These are phyloP conservation scores for Atopsyche davidsoni DNA, from an alignment of 1,140 invertebrate genomes.

Conservation along the genomic window DNA sequence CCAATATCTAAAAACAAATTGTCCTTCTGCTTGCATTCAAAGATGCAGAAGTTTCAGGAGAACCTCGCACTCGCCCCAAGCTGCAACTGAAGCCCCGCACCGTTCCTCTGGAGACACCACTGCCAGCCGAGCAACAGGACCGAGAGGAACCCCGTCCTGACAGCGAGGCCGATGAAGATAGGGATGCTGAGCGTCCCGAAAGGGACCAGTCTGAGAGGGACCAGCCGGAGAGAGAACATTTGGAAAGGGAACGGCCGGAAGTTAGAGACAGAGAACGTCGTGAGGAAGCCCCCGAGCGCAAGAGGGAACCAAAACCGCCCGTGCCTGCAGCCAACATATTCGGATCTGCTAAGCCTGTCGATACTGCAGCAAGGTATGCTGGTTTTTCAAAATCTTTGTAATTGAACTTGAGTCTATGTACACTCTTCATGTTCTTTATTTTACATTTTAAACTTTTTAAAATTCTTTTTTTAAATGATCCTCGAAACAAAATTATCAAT, in stretches of 20 bases:
- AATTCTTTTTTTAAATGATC: constrained; percentile 1
- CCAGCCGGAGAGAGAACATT: constrained; percentile 23
- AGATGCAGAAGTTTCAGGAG: constrained; percentile 33
- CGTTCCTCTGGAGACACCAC: constrained; percentile 51
- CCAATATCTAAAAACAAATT: too few species aligned
- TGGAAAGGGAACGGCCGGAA: constrained; percentile 4
- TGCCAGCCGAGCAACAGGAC: constrained; percentile 34
- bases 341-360: constrained; percentile 88
- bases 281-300: constrained; percentile 8
- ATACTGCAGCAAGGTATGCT: constrained; percentile 68
- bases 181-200: constrained; percentile 12
- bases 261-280: constrained; percentile 10
- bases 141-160: background rate
- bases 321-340: constrained; percentile 69
- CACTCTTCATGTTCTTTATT: background rate
- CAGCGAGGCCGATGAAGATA: background rate
- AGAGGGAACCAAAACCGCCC: constrained; percentile 39
- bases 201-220: constrained; percentile 30
- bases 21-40: constrained; percentile 16
- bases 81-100: constrained; percentile 68
- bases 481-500: too few species aligned
- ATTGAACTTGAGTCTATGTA: background rate
- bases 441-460: background rate
- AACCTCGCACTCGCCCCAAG: constrained; percentile 60
- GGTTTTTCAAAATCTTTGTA: too few species aligned